phyloP scores from a whole-genome alignment of 92 coral and sea anemone genomes.

The Palythoa caribaeorum region DNA sequence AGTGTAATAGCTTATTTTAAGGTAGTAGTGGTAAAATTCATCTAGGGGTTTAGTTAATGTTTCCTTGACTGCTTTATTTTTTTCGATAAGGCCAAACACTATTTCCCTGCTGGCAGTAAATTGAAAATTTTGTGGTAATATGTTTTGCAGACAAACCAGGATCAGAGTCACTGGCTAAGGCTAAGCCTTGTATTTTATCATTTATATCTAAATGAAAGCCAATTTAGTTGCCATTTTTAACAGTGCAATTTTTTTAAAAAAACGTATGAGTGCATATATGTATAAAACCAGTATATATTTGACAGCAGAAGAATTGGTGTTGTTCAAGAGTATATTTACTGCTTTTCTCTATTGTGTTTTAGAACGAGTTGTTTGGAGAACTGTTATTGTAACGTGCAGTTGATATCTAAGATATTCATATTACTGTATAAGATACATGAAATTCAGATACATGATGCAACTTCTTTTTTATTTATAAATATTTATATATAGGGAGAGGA shows the following conservation, averaged over 20 bases:
- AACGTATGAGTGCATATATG: neutral
- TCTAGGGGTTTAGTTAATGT: neutral
- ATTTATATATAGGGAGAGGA: too few relatives aligned
- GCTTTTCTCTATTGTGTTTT: neutral
- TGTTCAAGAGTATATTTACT: neutral
- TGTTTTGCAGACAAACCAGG: neutral
- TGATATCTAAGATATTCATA: neutral
- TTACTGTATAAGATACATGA: neutral
- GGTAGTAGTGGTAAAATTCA: neutral
- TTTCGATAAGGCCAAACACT: neutral
- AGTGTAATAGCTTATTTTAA: constrained; percentile 2
- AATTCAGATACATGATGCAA: neutral
- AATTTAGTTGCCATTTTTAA: neutral
- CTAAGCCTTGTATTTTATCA: neutral
- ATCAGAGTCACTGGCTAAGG: neutral
- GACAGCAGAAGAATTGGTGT: neutral
- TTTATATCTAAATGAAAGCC: neutral
- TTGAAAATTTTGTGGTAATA: neutral
- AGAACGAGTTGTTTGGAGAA: neutral
- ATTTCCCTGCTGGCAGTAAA: neutral
- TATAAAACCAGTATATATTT: neutral
- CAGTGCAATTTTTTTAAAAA: neutral
- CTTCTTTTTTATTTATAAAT: neutral
- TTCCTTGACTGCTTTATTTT: neutral
- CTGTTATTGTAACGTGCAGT: constrained; percentile 4